Base-by-base conservation (phyloP, 2,113 vertebrate species). In the Mungos mungo region DNA sequence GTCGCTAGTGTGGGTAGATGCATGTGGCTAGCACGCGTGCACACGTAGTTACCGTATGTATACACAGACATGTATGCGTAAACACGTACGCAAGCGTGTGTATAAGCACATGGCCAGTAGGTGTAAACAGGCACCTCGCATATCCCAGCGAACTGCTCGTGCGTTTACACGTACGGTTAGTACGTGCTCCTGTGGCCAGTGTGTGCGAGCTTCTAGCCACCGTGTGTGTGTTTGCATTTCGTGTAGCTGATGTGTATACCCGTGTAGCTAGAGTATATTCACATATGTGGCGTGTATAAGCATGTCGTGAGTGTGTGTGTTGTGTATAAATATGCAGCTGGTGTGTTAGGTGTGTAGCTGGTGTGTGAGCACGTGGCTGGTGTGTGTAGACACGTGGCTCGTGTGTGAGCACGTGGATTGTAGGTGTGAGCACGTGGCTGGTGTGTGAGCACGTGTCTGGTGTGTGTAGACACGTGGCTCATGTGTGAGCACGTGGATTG, bases 61-160 rank as follows among this genome's bases (percentile, higher is more conserved):
- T 7, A 0, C 2, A 0, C 0, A 7, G 31, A 10, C 5, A 2
- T 1, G 2, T 25, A 6, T 14, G 23, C 6, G 7, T 23, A 7
- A 27, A 29, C 18, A 1, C 4, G 2, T 4, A 10, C 18, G 19
- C 19, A 7, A 7, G 31, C 0, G 4, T 33, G 15, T 33, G 7
- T 7, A 2, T 6, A 33, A 15, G 45, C 9, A 2, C 2, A 45
- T 6, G 19, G 16, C 16, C 16, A 11, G 29, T 5, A 33, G 5
- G 29, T 5, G 18, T 29, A 1, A 8, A 5, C 8, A 50, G 29
- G 16, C 45, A 50, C 4, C 15, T 12, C 0, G 45, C 9, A 18
- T 11, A 4, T 21, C 16, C 1, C 4, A 76, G 72, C 16, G 0
- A 33, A 45, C 50, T 18, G 9, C 1, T 10, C 2, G 7, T 15